Base-by-base conservation (phyloP, 1,140 invertebrate species). In the Drosophila lacteicornis region DNA sequence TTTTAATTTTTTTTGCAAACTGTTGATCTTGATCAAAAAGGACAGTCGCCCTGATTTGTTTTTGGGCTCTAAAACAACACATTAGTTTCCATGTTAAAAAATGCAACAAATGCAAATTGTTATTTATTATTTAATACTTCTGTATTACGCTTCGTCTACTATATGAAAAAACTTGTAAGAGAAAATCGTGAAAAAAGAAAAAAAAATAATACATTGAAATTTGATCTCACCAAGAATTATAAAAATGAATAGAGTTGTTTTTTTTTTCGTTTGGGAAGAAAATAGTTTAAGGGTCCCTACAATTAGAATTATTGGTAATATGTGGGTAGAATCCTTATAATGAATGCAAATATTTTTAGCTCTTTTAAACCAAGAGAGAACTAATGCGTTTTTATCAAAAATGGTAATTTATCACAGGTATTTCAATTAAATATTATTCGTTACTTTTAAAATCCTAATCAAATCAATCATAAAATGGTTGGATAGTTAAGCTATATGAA, bases 101-200 rank as follows among this genome's bases (percentile, higher is more conserved):
- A 79, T 80, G 82, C 82, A 82, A 87, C 80, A 70, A 79, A 87
- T 84, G 85, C 84, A 87, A 87, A 88, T 90, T 87, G 84, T 87
- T 87, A 86, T 86, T 86, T 86, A 86, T 86, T 86, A 86, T 86
- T 80, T 86, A 87, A 87, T 74, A 79, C 86, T 74, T 90, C 79
- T 90, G 82, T 60, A 79, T 83, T 70, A 80, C 67, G 69, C 69
- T 86, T 82, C 62, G 76, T 82, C 74, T 88, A 82, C 61, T 76
- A 75, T 76, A 75, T 73, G 17, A 59, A 73, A 73, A 77, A 75
- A 61, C 75, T 85, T 82, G 74, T 85, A 90, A 88, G 74, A 84
- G 65, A 84, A 88, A 68, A 90, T 76, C 67, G 71, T 82, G 58
- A 82, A 87, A 75, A 75, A 38, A 56, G 67, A 78, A 17, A 79